These are phyloP conservation scores for Drosophila cardini DNA, from an alignment of 1,140 invertebrate species.

Conservation along the genomic window DNA sequence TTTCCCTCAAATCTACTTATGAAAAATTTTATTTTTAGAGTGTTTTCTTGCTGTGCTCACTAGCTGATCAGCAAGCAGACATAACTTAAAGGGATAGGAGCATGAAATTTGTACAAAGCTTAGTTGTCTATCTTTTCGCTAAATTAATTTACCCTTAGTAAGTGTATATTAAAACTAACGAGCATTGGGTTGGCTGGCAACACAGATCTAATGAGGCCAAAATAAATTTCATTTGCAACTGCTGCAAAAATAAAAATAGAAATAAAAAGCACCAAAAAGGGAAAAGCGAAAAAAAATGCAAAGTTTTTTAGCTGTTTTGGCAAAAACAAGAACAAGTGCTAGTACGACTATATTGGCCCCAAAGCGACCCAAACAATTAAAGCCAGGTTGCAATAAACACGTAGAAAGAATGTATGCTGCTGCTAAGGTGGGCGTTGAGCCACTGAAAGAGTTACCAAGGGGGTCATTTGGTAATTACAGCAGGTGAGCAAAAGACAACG, in stretches of 20 bases:
- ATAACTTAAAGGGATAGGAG: too few species aligned
- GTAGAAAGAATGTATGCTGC: slow-evolving; percentile 27
- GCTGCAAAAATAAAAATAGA: background rate
- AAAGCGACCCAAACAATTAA: slow-evolving; percentile 17
- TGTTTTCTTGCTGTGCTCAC: too few species aligned
- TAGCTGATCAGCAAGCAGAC: too few species aligned
- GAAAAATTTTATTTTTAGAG: too few species aligned
- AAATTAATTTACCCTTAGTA: background rate
- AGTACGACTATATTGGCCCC: slow-evolving; percentile 15
- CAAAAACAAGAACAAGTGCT: background rate
- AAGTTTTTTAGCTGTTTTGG: slow-evolving; percentile 19
- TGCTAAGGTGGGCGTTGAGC: background rate
- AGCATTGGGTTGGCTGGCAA: slow-evolving; percentile 6
- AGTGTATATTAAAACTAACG: slow-evolving; percentile 33
- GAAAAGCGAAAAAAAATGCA: slow-evolving; percentile 1
- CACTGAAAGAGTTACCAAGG: background rate
- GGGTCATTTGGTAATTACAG: slow-evolving; percentile 57
- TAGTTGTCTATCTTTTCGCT: too few species aligned
- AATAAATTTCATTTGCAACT: slow-evolving; percentile 52
- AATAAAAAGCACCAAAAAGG: background rate
- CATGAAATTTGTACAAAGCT: too few species aligned
- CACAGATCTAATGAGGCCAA: slow-evolving; percentile 48
- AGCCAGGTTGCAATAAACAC: slow-evolving; percentile 36
- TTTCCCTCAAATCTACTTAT: too few species aligned
- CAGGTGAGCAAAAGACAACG: slow-evolving; percentile 9